Base-by-base conservation (phyloP, 2,113 vertebrate species). In the Notarius lentiginosus region DNA sequence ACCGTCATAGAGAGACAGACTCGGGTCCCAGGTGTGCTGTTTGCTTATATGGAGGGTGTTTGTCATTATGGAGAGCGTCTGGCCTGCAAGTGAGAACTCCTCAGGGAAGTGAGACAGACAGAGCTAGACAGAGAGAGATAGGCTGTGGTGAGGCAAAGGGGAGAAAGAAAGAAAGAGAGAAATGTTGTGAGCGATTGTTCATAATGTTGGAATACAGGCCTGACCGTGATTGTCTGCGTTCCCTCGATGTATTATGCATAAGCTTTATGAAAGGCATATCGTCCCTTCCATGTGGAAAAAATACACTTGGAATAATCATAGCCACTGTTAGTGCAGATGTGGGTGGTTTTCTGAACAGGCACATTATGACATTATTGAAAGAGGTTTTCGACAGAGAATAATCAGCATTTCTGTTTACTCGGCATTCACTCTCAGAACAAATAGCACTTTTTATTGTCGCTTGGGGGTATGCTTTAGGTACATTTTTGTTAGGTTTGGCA, bases 21-120 rank as follows among this genome's bases (percentile, higher is more conserved):
- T 80, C 15, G 68, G 53, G 24, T 76, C 87, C 79, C 89, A 79
- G 47, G 89, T 87, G 83, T 68, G 77, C 81, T 66, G 84, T 90
- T 90, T 82, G 65, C 72, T 87, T 79, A 68, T 79, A 86, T 49
- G 61, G 55, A 87, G 41, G 68, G 34, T 79, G 86, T 90, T 91
- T 84, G 88, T 89, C 87, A 87, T 76, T 87, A 56, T 55, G 72
- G 82, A 82, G 81, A 90, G 80, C 18, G n/a, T 82, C 84, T 80
- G 68, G 83, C 41, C 51, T 58, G 79, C 84, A 56, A 86, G 65
- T 2, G 47, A 87, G 34, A 68, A 27, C 77, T 80, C 84, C 84
- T 60, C 47, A 61, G 56, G 84, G 87, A 30, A 81, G 80, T 41
- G 53, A 90, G 87, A 88, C 34, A 76, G 84, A 91, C 70, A 75